Evolutionary conservation across 2,113 vertebrate genomes (phyloP).

Genomic region (Uropsilus gracilis): DNA sequence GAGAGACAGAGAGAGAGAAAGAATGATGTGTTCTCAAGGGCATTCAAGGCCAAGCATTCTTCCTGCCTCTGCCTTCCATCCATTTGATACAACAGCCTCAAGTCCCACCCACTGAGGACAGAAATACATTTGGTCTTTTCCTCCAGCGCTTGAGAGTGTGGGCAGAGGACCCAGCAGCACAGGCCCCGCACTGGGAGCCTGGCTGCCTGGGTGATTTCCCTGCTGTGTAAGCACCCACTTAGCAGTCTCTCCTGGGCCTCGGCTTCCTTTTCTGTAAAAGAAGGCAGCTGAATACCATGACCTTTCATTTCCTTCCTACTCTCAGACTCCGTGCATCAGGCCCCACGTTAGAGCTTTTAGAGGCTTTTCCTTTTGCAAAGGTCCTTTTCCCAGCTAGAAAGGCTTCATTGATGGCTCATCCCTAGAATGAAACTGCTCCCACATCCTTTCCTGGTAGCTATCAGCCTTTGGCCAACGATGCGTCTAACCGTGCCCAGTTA

Average conservation of each 20-base stretch:
- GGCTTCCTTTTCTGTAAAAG: not conserved
- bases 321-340: not conserved
- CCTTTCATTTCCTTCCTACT: not conserved
- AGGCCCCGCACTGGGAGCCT: not conserved
- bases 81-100: not conserved
- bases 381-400: slow-evolving; percentile 1
- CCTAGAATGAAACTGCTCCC: not conserved
- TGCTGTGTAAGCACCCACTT: not conserved
- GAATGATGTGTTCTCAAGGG: not conserved
- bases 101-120: not conserved
- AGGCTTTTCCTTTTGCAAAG: not conserved
- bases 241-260: not conserved
- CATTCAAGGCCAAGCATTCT: not conserved
- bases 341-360: not conserved
- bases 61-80: not conserved
- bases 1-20: not conserved
- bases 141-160: not conserved
- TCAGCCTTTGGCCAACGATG: not conserved
- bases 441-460: not conserved
- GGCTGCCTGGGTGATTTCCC: not conserved
- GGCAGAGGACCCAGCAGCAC: not conserved
- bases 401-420: not conserved
- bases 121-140: not conserved
- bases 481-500: not conserved
- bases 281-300: not conserved